Percentiles rank a stretch among this genome's conserved stretches.
Conservation (phyloP, 2,113 vertebrate genomes). For the Ictalurus punctatus region DNA sequence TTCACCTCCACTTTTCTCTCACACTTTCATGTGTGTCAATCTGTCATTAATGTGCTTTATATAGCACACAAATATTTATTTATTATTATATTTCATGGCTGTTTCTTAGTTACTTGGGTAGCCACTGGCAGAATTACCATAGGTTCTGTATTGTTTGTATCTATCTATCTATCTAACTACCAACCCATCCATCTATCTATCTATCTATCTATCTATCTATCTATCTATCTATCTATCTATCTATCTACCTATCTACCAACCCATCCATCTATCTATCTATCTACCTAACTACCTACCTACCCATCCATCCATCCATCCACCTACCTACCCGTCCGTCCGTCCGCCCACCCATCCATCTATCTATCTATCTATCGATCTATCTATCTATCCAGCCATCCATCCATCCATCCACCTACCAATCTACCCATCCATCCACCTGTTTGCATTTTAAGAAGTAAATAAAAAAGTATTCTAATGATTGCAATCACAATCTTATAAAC, state of each 20-base stretch:
- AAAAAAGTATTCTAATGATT: neutral
- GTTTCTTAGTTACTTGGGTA: constrained; percentile 35
- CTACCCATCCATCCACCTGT: neutral
- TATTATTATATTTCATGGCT: constrained; percentile 36
- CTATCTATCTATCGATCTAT: neutral
- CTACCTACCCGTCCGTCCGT: no score
- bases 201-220: neutral
- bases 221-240: no score
- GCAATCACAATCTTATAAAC: neutral
- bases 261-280: no score
- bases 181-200: no score
- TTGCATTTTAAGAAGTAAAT: neutral
- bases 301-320: no score
- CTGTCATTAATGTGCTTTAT: constrained; percentile 50
- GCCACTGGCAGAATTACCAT: constrained; percentile 9
- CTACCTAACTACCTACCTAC: no score
- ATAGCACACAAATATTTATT: constrained; percentile 1
- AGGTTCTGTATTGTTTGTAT: neutral
- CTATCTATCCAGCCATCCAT: no score
- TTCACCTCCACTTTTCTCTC: constrained; percentile 5
- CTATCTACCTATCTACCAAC: neutral
- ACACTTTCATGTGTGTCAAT: constrained; percentile 16
- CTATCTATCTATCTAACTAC: neutral
- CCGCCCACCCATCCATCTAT: neutral
- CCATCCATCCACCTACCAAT: no score